Evolutionary conservation across 2,888 invertebrate species (phyloP), one percentile per base, ranked within the genome.

Genomic region (Eupeodes luniger): DNA sequence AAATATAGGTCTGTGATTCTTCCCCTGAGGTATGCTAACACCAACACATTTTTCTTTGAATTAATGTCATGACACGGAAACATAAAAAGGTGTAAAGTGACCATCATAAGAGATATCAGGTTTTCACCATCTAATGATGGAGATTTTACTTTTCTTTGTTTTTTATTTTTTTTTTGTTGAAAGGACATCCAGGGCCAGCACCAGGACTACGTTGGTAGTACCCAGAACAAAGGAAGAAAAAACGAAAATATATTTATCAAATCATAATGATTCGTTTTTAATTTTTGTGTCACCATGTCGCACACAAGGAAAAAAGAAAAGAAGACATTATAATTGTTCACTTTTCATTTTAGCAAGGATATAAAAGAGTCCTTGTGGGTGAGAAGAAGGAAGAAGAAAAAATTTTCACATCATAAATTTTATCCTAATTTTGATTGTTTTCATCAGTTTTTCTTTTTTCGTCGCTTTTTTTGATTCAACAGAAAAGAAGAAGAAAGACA

Each of bases 211-310:
- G 19, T 27, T 2, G 27, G 27, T 27, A 1, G 27, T 27, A 27
- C 7, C 7, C 16, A 16, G 44, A 4, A 6, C 44, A 47, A 62
- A 36, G 49, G 12, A 16, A 11, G n/a, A 57, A 14, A 12, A 57
- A 57, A 34, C 67, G 59, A 69, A 64, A 84, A 11, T 12, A n/a
- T 59, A 59, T 34, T 72, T 70, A 77, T 81, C 85, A 78, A 81
- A 81, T 85, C 78, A 85, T 88, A 69, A 81, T 85, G 81, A 88
- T 88, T 88, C 78, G 57, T 87, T 85, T 88, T 88, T 78, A 85
- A 85, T 81, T 88, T 81, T 36, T 47, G 47, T 72, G 47, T 57
- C 72, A 59, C 72, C n/a, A 44, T 72, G 85, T 85, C 81, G 44
- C 78, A 62, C 55, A 40, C 7, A 44, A 44, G 66, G 0, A 70